Evolutionary conservation across 1,140 invertebrate species (phyloP), one percentile per base, ranked within the genome.

Genomic region (Orussus abietinus): DNA sequence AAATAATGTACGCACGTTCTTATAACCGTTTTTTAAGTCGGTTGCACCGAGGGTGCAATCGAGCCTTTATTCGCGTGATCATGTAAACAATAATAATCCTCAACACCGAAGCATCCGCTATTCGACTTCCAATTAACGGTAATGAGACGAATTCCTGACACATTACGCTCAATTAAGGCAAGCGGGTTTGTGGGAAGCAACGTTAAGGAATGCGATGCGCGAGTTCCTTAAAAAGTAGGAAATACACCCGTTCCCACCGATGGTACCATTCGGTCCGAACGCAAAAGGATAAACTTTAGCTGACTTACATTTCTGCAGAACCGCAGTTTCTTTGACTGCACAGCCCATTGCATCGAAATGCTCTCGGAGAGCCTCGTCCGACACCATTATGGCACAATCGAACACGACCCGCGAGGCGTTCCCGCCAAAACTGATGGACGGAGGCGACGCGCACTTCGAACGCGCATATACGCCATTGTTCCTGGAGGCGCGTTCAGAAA

Each of bases 241-340:
- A n/a, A n/a, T n/a, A n/a, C n/a, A n/a, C n/a, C n/a, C n/a, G n/a
- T n/a, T n/a, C n/a, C n/a, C n/a, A n/a, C n/a, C n/a, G n/a, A n/a
- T n/a, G n/a, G n/a, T n/a, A n/a, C n/a, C n/a, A n/a, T n/a, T n/a
- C n/a, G n/a, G n/a, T n/a, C n/a, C n/a, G n/a, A n/a, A n/a, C n/a
- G n/a, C n/a, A n/a, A n/a, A n/a, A n/a, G n/a, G n/a, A n/a, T n/a
- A n/a, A n/a, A n/a, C n/a, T n/a, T n/a, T n/a, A n/a, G 22, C 6
- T 25, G 33, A 59, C 69, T 68, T 46, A 70, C 69, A 70, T 57
- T 64, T 66, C 12, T 59, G 36, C 4, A 68, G 15, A 36, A 60
- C 38, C 7, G 42, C 43, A 7, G 64, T 49, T 28, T 42, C 42
- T 4, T 60, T 42, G 12, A 58, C 38, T 22, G 41, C 41, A 30